Evolutionary conservation across 2,797 vertebrate genomes (phyloP), one percentile per base, ranked within the genome.

Genomic region (Crypturellus tataupa): DNA sequence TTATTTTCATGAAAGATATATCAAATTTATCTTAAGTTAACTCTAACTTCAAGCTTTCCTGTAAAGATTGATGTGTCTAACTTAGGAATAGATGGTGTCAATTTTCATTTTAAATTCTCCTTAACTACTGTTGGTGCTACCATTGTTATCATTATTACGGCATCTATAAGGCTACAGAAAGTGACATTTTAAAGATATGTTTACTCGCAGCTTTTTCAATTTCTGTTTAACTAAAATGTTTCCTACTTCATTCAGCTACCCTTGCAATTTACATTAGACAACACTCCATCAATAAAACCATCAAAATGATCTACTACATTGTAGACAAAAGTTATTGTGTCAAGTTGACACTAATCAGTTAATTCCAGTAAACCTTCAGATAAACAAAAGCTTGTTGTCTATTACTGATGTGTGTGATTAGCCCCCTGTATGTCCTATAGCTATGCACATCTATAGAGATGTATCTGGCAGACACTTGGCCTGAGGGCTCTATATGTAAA

Each of bases 351-450:
- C 98, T 99, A 99, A 99, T 99, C 98, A 98, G 99, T 98, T 99
- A 99, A 99, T 99, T 99, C 99, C 99, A 99, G 98, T 98, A 98
- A 99, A 99, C 98, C 99, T 98, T 97, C 98, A 98, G 97, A 98
- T 97, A 97, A 98, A 99, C 99, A 99, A 99, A 99, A 98, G 98
- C 97, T 98, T 98, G 98, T 98, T 99, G 99, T 99, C 98, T 98
- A 95, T 97, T 96, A 98, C 98, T 98, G 98, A 99, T 98, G 98
- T 98, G 98, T 98, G 98, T 98, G 98, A 98, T 99, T 98, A 98
- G 98, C 98, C 98, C 98, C 98, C 98, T 97, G 98, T 98, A 97
- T 68, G 95, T 98, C 97, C 97, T 96, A 98, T 97, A 98, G 98
- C 97, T 98, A 97, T 98, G 97, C 95, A 98, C 98, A 98, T 98